Base-by-base conservation (phyloP, 2,797 vertebrate genomes). In the Semaprochilodus insignis region DNA sequence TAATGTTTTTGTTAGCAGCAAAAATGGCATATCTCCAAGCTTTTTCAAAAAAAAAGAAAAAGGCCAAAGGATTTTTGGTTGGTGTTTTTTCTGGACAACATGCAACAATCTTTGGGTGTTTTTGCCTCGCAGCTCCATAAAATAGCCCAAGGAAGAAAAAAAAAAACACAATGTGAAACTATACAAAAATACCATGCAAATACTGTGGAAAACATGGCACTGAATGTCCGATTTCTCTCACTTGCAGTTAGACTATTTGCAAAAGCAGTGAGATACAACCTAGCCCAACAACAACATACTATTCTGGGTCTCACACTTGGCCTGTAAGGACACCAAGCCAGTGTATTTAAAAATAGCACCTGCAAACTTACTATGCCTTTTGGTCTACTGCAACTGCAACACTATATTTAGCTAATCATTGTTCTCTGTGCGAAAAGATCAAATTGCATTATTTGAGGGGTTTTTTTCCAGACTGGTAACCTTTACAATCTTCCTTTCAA, bases 1-100 rank as follows among this genome's bases (percentile, higher is more conserved):
- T 79, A 93, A 92, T 94, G 94, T 94, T 93, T 36, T 82, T n/a
- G n/a, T n/a, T 88, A 89, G 82, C 65, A 81, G 71, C 86, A 31
- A 89, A 89, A 90, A 92, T 92, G 93, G 90, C 89, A 88, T 84
- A 14, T 54, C n/a, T 67, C 79, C 73, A 81, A 74, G 52, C n/a
- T 59, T 14, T 40, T 13, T 1, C 69, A 74, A 69, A 87, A 92
- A 93, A 93, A 92, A 87, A 91, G 11, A 88, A 88, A 57, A 83
- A 86, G 88, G 65, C 16, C 34, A 88, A 88, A 93, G 77, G 78
- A 62, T 78, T 88, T 86, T 81, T 59, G 71, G 71, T 54, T 31
- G n/a, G 55, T 54, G 36, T 65, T 51, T 70, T 60, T 27, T 55
- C 48, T 48, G 10, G 59, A 0, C 48, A 52, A 17, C 8, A 1